These are phyloP conservation scores for Aphelenchoides bicaudatus DNA, from an alignment of 2,888 invertebrate species.

Conservation along the genomic window DNA sequence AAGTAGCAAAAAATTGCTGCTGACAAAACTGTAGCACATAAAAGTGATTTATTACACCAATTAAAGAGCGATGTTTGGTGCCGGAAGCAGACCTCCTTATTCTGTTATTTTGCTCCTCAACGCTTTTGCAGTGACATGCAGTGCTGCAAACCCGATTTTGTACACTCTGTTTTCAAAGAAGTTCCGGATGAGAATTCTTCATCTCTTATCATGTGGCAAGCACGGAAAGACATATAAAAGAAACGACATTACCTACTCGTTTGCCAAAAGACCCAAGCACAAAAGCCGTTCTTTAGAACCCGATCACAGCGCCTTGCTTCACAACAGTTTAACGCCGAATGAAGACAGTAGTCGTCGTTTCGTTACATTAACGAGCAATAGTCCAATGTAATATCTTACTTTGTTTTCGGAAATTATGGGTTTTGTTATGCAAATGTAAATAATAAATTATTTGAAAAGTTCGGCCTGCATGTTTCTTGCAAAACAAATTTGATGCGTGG, in stretches of 20 bases:
- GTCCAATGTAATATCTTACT: neutral
- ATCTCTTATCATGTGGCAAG: slow-evolving; percentile 26
- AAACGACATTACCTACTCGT: slow-evolving; percentile 13
- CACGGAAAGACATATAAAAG: slow-evolving; percentile 12
- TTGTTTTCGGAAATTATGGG: neutral
- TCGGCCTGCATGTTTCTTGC: no score
- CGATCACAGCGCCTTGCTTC: neutral
- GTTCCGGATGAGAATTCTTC: slow-evolving; percentile 41
- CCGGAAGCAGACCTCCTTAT: slow-evolving; percentile 43
- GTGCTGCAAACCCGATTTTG: slow-evolving; percentile 55
- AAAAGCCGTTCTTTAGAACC: neutral
- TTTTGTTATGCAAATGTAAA: no score
- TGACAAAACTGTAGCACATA: no score
- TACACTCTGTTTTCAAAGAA: slow-evolving; percentile 56
- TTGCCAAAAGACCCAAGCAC: slow-evolving; percentile 12
- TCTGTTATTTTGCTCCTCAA: slow-evolving; percentile 52
- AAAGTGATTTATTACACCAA: neutral
- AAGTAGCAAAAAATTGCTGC: no score
- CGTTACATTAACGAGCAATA: slow-evolving; percentile 2
- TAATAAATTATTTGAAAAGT: no score
- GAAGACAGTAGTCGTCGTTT: neutral
- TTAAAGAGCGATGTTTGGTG: slow-evolving; percentile 47
- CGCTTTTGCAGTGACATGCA: slow-evolving; percentile 54
- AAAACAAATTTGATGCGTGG: no score
- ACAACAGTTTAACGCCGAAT: neutral